These are phyloP conservation scores for Stenichneumon culpator DNA, from an alignment of 2,888 invertebrate species.

Conservation along the genomic window DNA sequence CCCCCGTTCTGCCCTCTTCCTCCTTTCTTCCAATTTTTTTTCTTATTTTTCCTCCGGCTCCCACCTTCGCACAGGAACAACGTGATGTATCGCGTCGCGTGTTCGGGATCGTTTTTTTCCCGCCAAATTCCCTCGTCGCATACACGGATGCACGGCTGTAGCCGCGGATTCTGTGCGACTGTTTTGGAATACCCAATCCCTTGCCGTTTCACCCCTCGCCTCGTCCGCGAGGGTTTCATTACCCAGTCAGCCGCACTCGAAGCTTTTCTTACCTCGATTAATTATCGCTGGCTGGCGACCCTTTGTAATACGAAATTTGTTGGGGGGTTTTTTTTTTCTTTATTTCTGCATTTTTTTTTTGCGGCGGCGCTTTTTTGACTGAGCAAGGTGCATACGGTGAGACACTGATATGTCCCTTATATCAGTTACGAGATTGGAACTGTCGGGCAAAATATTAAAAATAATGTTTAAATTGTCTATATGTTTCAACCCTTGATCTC, in stretches of 20 bases:
- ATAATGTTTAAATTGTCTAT: background rate
- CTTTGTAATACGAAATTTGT: constrained; percentile 15
- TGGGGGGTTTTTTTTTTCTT: background rate
- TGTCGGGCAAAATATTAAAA: background rate
- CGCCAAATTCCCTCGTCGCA: constrained; percentile 80
- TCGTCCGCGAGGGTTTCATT: constrained; percentile 15
- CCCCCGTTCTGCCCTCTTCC: constrained; percentile 58
- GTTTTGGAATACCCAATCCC: constrained; percentile 34
- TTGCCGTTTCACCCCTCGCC: background rate
- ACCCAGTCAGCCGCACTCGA: constrained; percentile 49
- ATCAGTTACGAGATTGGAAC: background rate
- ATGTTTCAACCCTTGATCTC: background rate
- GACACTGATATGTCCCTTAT: background rate
- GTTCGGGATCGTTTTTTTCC: constrained; percentile 84
- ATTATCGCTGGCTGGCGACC: constrained; percentile 74
- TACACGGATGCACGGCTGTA: constrained; percentile 34
- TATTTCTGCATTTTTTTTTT: background rate
- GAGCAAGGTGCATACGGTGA: background rate
- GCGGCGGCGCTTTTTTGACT: background rate
- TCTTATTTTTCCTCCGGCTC: constrained; percentile 63
- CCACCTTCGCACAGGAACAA: constrained; percentile 74
- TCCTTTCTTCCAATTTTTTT: constrained; percentile 67
- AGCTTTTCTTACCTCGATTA: constrained; percentile 82
- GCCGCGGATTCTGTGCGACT: constrained; percentile 1
- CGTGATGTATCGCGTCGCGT: constrained; percentile 82